These are phyloP conservation scores for Copsychus sechellarum DNA, from an alignment of 2,113 vertebrate species.

Conservation along the genomic window DNA sequence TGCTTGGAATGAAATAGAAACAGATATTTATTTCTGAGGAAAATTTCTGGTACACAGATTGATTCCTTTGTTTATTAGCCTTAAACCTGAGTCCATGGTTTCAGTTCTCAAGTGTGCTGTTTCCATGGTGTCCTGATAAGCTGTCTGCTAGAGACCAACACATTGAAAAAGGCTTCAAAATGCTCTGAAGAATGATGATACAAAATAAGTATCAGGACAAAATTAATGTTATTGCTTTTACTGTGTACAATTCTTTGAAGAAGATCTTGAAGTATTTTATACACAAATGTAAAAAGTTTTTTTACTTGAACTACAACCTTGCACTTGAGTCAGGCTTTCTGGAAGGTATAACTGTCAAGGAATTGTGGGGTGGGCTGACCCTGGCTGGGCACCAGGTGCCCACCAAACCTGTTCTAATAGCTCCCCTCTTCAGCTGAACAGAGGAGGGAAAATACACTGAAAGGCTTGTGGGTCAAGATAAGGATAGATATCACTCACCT, in stretches of 20 bases:
- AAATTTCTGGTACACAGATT: background rate
- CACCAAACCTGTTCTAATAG: background rate
- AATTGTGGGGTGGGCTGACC: background rate
- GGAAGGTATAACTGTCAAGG: background rate
- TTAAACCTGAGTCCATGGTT: background rate
- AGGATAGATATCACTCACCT: background rate
- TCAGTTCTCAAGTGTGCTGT: background rate
- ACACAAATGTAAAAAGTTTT: background rate
- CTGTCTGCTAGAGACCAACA: background rate
- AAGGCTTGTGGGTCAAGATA: background rate
- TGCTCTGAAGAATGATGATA: background rate
- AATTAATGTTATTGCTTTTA: background rate
- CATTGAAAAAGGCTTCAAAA: background rate
- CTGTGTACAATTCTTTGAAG: background rate
- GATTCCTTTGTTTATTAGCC: background rate
- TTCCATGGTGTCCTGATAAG: background rate
- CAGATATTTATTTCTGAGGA: background rate
- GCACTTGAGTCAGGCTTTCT: background rate
- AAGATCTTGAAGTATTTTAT: background rate
- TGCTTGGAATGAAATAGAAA: background rate
- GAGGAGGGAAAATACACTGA: background rate
- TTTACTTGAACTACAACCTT: background rate
- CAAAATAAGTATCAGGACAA: background rate
- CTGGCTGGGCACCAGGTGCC: background rate
- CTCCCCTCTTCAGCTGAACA: background rate